Evolutionary conservation across 1,140 invertebrate genomes (phyloP), one percentile per base, ranked within the genome.

Genomic region (Drosophila santomea): DNA sequence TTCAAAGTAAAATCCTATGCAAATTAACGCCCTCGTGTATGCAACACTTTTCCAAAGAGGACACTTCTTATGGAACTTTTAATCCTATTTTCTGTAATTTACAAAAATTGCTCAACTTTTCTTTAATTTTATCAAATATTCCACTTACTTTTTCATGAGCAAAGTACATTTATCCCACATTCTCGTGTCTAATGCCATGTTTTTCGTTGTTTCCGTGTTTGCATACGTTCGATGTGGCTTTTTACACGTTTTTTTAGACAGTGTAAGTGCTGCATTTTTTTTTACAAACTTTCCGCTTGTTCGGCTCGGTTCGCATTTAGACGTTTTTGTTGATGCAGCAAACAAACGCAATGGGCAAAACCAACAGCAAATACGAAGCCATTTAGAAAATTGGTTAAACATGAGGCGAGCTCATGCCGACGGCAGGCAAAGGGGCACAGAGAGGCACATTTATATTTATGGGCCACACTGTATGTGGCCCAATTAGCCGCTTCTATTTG

Each of bases 351-450:
- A 60, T 63, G 38, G 55, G 60, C 35, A 72, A 58, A 75, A 54
- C 55, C 67, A 66, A 69, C 20, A 69, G 59, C 38, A 68, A 78
- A 74, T 57, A 68, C 52, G 47, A 47, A 74, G 36, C 73, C 73
- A 81, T 85, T 85, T 86, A 71, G 81, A 61, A 81, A 86, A 85
- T 81, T 85, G 78, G 67, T 57, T 69, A 57, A 48, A 71, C 80
- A 60, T 57, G 50, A 55, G 50, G 62, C 50, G 41, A 43, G 44
- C 57, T 75, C 60, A 78, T 73, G 41, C 66, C 66, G 59, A 58
- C 55, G 38, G 43, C 48, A 20, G 17, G 3, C 35, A 12, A 0
- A 10, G 35, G 8, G 11, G 12, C 38, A 39, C 11, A 11, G 44
- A 50, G 44, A 48, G 39, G 20, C 36, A 62, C 25, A 32, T 32